Evolutionary conservation across 2,888 invertebrate genomes (phyloP).

Genomic region (Caenorhabditis panamensis): DNA sequence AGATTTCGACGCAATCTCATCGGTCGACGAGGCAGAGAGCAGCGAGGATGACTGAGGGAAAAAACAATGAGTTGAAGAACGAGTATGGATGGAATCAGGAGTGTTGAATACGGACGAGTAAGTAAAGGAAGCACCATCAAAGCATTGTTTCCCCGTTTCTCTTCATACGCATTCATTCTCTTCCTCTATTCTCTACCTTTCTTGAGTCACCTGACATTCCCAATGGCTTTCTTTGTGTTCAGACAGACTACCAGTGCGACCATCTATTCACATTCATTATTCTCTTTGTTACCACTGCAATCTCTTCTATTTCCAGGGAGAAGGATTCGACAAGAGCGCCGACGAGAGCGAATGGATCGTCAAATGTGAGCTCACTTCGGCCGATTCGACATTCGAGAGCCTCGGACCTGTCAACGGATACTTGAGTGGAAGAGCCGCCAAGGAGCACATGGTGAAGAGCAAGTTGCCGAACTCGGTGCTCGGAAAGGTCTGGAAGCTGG

Average conservation of each 20-base stretch:
- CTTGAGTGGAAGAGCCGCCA: no score
- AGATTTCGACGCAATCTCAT: conserved; percentile 61
- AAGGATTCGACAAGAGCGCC: no score
- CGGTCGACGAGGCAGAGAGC: conserved; percentile 51
- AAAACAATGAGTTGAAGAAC: no score
- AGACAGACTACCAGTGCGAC: conserved; percentile 19
- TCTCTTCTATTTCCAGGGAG: no score
- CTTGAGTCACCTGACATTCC: no score
- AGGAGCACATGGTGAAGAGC: conserved; percentile 97
- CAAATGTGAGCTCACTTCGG: no score
- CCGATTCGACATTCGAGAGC: no score
- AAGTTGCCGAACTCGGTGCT: conserved; percentile 97
- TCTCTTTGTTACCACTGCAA: no score
- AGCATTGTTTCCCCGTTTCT: neutral
- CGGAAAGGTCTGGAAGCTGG: conserved; percentile 95
- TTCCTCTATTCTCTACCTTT: no score
- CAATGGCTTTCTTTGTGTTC: neutral
- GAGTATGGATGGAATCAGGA: conserved; percentile 86
- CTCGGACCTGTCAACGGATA: no score
- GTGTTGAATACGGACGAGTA: conserved; percentile 90
- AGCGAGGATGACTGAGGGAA: no score
- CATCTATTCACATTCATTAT: conserved; percentile 10
- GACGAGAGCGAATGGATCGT: no score
- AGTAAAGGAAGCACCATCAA: neutral
- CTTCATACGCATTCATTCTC: neutral